Conservation (phyloP, 2,797 vertebrate species). For the Acridotheres tristis region DNA sequence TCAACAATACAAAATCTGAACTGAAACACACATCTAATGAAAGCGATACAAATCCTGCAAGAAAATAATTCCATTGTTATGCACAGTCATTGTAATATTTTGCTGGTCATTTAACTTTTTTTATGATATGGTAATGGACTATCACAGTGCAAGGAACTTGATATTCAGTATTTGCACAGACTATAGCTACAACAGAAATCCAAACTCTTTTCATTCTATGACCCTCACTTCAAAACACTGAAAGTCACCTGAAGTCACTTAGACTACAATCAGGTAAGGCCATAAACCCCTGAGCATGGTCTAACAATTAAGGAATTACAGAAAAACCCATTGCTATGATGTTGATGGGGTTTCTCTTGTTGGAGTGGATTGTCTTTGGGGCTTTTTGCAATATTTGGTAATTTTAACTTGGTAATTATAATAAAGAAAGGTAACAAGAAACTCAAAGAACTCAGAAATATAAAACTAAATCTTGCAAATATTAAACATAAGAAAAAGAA, state of each 20-base stretch:
- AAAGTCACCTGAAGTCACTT: background rate
- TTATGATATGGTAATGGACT: background rate
- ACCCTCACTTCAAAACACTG: background rate
- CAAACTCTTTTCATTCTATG: background rate
- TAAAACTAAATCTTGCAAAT: background rate
- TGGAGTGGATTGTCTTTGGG: background rate
- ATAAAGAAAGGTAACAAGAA: background rate
- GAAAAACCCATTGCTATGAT: background rate
- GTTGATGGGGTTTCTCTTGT: background rate
- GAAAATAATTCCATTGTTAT: background rate
- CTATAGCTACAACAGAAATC: background rate
- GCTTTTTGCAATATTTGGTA: background rate
- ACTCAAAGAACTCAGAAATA: background rate
- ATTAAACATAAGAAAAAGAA: background rate
- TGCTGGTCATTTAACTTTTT: background rate
- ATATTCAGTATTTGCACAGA: background rate
- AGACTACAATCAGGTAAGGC: background rate
- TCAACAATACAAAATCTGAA: background rate
- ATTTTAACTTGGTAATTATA: background rate
- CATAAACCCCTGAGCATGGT: background rate
- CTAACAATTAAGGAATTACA: background rate
- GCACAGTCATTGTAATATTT: background rate
- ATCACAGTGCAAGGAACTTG: background rate
- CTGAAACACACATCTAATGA: background rate
- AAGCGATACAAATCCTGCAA: background rate